Base-by-base conservation (phyloP, 2,113 vertebrate genomes). In the Solea solea region DNA sequence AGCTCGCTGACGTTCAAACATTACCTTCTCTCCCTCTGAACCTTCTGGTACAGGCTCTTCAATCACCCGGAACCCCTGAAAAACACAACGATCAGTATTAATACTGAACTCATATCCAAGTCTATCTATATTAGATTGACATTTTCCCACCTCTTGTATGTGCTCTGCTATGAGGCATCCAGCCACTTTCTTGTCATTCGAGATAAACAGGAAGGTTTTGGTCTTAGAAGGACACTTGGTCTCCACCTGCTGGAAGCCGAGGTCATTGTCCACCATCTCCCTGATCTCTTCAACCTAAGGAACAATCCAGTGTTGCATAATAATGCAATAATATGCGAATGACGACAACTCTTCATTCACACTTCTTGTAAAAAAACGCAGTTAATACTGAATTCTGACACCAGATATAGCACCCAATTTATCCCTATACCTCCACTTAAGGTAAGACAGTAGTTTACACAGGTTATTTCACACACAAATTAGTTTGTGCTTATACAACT, bases 131-230 rank as follows among this genome's bases (percentile, higher is more conserved):
- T 21, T 4, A 13, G 9, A 11, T n/a, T 16, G 44, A 10, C 8
- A 14, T 28, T 12, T 16, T 72, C 94, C 95, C 89, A 99, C 98
- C 96, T 96, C 96, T 34, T 98, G 96, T 74, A 99, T 98, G 82
- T 99, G 96, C 83, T 99, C 98, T n/a, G 97, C 96, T 81, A 99
- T 99, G 76, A 99, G 94, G 78, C 98, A 99, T 58, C 97, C 98
- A 7, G 94, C 94, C 61, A 99, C 96, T 92, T 98, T 99, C 93
- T 96, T 98, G 86, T 99, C 98, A 59, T 95, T 96, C 61, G 96
- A 96, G 93, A 99, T 99, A 83, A 99, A 99, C 62, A 99, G 95
- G 75, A 99, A 96, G 52, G 98, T 99, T 92, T 99, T 99, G 57
- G 96, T 98, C 92, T 97, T 94, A 49, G 96, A 97, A 73, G 96